phyloP scores from a whole-genome alignment of 2,113 vertebrate genomes.

The Protobothrops mucrosquamatus region DNA sequence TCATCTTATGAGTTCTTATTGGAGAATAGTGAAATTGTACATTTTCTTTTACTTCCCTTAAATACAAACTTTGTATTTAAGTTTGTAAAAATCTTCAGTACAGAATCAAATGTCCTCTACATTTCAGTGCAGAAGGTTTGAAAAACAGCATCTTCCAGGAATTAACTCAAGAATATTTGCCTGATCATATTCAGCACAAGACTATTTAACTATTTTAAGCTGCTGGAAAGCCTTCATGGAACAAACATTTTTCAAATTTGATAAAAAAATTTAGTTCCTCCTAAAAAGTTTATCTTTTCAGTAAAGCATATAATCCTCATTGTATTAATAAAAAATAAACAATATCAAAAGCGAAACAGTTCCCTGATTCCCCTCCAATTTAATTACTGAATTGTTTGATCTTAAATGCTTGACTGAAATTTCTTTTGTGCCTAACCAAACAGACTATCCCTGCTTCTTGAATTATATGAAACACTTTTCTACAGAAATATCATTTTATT shows the following conservation, averaged over 20 bases:
- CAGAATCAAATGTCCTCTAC: background rate
- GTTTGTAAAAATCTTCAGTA: background rate
- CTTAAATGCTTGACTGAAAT: constrained; percentile 68
- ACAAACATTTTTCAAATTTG: constrained; percentile 27
- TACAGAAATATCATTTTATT: background rate
- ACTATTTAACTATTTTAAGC: constrained; percentile 33
- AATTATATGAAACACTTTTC: constrained; percentile 42
- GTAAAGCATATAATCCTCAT: constrained; percentile 57
- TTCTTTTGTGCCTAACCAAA: constrained; percentile 65
- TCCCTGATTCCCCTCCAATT: constrained; percentile 55
- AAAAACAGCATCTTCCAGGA: background rate
- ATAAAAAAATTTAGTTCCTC: constrained; percentile 46
- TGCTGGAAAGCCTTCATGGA: constrained; percentile 33
- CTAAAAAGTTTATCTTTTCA: constrained; percentile 55
- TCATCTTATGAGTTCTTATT: background rate
- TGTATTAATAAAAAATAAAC: constrained; percentile 70
- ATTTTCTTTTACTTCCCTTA: background rate
- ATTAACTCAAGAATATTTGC: constrained; percentile 9
- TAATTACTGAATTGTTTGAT: constrained; percentile 74
- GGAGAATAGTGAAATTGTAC: background rate
- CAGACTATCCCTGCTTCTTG: constrained; percentile 49
- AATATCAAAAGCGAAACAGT: constrained; percentile 59
- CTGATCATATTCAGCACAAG: constrained; percentile 34
- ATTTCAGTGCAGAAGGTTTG: background rate
- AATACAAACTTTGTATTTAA: background rate